Evolutionary conservation across 1,140 invertebrate species (phyloP).

Genomic region (Tetraneura akinire): DNA sequence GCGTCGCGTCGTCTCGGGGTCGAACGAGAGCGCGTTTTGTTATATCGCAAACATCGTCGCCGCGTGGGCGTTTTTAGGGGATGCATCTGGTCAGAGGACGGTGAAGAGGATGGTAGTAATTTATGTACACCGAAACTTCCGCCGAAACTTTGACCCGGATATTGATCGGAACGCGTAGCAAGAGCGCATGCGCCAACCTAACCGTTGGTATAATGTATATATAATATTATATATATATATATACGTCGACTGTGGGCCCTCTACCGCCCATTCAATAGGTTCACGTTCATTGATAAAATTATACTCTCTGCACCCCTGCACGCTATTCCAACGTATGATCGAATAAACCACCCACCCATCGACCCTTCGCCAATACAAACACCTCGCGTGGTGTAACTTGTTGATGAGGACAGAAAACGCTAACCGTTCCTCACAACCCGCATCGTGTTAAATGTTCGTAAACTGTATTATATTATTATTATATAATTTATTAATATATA

Average conservation of each 20-base stretch:
- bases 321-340: not conserved
- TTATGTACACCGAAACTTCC: too few species aligned
- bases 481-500: too few species aligned
- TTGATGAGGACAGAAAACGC: slow-evolving; percentile 3
- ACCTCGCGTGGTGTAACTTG: slow-evolving; percentile 3
- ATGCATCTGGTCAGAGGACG: not conserved
- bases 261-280: slow-evolving; percentile 22
- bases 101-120: not conserved
- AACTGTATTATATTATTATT: too few species aligned
- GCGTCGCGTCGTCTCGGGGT: too few species aligned
- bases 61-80: not conserved
- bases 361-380: not conserved
- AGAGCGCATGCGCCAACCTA: not conserved
- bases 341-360: not conserved
- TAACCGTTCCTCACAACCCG: not conserved
- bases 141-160: not conserved
- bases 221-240: too few species aligned
- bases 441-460: too few species aligned
- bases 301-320: not conserved
- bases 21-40: too few species aligned
- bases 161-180: not conserved
- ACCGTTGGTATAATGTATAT: too few species aligned
- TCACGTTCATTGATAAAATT: slow-evolving; percentile 31
- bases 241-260: not conserved
- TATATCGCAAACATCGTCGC: not conserved